phyloP scores from a whole-genome alignment of 1,140 invertebrate genomes.

The Asbolus verrucosus region DNA sequence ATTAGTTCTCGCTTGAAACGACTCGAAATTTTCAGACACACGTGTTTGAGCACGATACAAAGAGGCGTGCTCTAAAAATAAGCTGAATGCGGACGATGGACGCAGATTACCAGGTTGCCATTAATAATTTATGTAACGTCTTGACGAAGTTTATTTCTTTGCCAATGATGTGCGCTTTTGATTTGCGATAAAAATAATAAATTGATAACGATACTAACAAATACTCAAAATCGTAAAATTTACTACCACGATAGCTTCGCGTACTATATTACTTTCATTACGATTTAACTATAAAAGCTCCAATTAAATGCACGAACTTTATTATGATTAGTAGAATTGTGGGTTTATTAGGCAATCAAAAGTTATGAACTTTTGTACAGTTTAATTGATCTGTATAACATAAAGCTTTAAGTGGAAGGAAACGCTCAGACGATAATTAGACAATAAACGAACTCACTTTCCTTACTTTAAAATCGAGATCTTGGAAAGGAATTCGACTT shows the following conservation, averaged over 20 bases:
- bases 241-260: background rate
- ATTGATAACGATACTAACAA: too few relatives aligned
- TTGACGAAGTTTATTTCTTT: too few relatives aligned
- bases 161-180: too few relatives aligned
- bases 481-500: too few relatives aligned
- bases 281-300: conserved; percentile 4
- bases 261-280: conserved; percentile 25
- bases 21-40: conserved; percentile 11
- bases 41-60: conserved; percentile 9
- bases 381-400: conserved; percentile 15
- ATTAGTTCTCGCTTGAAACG: conserved; percentile 20
- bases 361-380: conserved; percentile 17
- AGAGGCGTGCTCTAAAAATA: conserved; percentile 19
- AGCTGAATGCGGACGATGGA: background rate
- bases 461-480: too few relatives aligned
- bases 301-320: conserved; percentile 22
- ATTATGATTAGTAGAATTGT: conserved; percentile 31
- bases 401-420: background rate
- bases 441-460: too few relatives aligned
- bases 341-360: conserved; percentile 25
- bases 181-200: too few relatives aligned
- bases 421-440: conserved; percentile 10
- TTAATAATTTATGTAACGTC: too few relatives aligned
- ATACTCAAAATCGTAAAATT: conserved; percentile 2
- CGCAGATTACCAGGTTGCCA: too few relatives aligned